Evolutionary conservation across 2,113 vertebrate species (phyloP).

Genomic region (Otus sunia): DNA sequence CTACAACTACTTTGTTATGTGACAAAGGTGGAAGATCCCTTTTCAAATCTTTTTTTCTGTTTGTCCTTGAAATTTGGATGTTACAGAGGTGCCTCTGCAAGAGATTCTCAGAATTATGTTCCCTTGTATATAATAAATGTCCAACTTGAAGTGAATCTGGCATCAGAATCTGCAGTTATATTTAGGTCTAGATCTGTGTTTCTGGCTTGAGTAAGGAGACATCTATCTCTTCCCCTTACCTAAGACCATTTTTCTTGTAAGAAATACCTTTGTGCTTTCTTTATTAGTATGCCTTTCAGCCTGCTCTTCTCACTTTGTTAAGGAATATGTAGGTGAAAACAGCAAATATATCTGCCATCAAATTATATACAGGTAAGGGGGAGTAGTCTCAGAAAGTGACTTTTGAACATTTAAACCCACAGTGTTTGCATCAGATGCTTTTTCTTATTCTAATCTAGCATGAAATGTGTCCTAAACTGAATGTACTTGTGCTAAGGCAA

Average conservation of each 20-base stretch:
- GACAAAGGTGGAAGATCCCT: background rate
- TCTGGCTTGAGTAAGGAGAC: background rate
- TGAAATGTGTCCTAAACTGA: background rate
- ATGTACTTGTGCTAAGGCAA: background rate
- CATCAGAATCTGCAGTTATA: background rate
- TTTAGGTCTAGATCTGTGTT: background rate
- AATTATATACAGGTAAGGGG: background rate
- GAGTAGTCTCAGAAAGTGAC: background rate
- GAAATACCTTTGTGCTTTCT: background rate
- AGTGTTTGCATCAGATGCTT: background rate
- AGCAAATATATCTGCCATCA: background rate
- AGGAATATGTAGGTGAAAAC: background rate
- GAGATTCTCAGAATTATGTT: background rate
- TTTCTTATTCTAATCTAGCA: background rate
- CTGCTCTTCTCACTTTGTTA: background rate
- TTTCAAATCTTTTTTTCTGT: background rate
- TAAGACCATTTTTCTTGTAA: background rate
- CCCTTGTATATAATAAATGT: background rate
- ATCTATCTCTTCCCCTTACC: background rate
- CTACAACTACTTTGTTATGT: background rate
- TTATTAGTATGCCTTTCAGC: background rate
- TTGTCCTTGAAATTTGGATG: background rate
- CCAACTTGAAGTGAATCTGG: background rate
- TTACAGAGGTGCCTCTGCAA: background rate
- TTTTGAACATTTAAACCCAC: background rate